phyloP scores from a whole-genome alignment of 2,797 vertebrate species.

The Gymnopithys bicolor region DNA sequence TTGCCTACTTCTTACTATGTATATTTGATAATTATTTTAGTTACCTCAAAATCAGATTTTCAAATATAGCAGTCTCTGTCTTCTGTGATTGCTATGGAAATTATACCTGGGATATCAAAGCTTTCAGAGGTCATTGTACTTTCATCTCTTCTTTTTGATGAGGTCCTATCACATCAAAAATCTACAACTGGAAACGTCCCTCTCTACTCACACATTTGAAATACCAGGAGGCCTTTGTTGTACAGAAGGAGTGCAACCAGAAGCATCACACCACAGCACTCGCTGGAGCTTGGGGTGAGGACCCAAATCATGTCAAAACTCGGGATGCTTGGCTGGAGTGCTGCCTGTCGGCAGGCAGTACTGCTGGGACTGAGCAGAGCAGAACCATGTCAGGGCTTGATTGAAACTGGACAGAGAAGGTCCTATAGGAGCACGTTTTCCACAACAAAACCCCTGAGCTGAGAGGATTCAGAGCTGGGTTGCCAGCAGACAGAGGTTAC shows the following conservation, averaged over 20 bases:
- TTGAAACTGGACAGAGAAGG: background rate
- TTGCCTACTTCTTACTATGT: background rate
- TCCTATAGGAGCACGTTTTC: background rate
- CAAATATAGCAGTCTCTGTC: background rate
- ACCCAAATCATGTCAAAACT: background rate
- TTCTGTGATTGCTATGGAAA: background rate
- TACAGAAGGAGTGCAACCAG: background rate
- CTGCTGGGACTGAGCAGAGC: background rate
- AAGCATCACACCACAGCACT: background rate
- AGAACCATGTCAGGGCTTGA: background rate
- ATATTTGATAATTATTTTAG: background rate
- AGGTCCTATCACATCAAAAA: background rate
- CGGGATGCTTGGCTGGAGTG: background rate
- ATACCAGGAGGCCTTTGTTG: background rate
- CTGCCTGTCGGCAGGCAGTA: background rate
- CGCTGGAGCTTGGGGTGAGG: background rate
- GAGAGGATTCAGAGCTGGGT: background rate
- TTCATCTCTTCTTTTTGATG: slow-evolving; percentile 20
- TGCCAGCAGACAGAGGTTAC: background rate
- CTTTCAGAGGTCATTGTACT: background rate
- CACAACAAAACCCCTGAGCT: background rate
- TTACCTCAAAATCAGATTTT: background rate
- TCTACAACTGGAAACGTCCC: background rate
- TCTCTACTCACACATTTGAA: background rate
- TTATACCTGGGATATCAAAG: background rate